phyloP scores from a whole-genome alignment of 2,113 vertebrate genomes.

The Tauraco erythrolophus region DNA sequence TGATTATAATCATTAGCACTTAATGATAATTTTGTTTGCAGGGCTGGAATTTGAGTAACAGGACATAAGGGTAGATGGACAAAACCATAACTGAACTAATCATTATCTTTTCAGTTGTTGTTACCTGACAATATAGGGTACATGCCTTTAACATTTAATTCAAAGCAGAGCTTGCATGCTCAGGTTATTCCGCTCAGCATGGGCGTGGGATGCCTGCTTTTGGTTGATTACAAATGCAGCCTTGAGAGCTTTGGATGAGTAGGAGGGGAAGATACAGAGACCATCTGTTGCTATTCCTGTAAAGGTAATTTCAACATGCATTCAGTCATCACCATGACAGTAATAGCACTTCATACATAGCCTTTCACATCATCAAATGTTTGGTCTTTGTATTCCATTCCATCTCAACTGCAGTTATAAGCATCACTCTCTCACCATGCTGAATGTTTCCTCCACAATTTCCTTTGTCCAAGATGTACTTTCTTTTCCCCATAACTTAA shows the following conservation, averaged over 20 bases:
- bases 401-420: neutral
- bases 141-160: neutral
- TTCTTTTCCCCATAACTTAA: neutral
- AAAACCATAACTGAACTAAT: neutral
- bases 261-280: conserved; percentile 52
- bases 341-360: conserved; percentile 49
- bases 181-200: neutral
- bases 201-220: neutral
- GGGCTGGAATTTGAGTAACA: neutral
- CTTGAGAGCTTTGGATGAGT: conserved; percentile 43
- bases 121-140: neutral
- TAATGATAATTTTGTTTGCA: conserved; percentile 27
- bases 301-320: conserved; percentile 54
- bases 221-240: conserved; percentile 32
- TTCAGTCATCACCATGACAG: conserved; percentile 42
- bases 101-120: neutral
- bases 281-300: conserved; percentile 9
- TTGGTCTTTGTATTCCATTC: conserved; percentile 17
- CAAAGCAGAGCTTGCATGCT: neutral
- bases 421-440: neutral
- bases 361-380: conserved; percentile 34
- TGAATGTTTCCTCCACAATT: neutral
- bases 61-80: neutral
- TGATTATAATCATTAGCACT: conserved; percentile 29
- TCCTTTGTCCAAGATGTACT: neutral